phyloP scores from a whole-genome alignment of 2,888 invertebrate species.

The Trachelus iudaicus region DNA sequence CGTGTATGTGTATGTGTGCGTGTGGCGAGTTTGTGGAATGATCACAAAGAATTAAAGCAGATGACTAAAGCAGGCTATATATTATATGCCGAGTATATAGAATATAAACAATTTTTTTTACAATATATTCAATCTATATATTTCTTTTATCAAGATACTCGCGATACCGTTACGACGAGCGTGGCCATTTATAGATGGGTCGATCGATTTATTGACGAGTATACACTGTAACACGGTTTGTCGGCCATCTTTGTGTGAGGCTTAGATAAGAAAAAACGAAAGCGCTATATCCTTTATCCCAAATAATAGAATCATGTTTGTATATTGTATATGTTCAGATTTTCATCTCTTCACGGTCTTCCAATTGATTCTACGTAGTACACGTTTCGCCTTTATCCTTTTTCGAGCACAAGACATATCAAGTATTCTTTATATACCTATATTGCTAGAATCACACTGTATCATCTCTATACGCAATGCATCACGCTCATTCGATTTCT shows the following conservation, averaged over 20 bases:
- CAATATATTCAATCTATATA: neutral
- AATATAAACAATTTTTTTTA: slow-evolving; percentile 13
- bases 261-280: neutral
- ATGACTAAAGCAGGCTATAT: neutral
- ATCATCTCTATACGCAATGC: neutral
- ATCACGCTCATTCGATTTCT: neutral
- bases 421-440: neutral
- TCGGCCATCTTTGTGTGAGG: neutral
- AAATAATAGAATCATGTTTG: neutral
- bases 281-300: neutral
- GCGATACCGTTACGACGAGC: neutral
- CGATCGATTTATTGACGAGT: neutral
- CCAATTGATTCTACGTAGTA: neutral
- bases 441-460: neutral
- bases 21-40: slow-evolving; percentile 9
- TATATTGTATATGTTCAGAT: neutral
- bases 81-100: slow-evolving; percentile 19
- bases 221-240: neutral
- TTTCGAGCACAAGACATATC: neutral
- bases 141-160: neutral
- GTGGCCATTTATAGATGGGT: neutral
- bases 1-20: slow-evolving; percentile 18
- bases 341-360: neutral
- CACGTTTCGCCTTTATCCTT: neutral
- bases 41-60: neutral